These are phyloP conservation scores for Ancistrus triradiatus DNA, from an alignment of 2,113 vertebrate species.

Conservation along the genomic window DNA sequence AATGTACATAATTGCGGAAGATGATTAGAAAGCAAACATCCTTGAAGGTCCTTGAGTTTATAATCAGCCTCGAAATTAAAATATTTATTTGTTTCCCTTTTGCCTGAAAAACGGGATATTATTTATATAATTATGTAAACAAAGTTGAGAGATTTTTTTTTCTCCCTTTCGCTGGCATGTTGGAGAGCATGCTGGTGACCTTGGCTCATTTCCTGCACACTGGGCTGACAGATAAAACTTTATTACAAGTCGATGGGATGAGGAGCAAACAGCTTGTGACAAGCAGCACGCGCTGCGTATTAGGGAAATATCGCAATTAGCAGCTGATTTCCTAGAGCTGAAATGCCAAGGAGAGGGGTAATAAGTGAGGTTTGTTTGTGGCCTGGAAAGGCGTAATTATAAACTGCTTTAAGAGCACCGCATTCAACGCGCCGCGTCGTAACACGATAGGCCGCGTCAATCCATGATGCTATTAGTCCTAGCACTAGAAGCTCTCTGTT, in stretches of 20 bases:
- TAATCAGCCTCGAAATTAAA: constrained; percentile 62
- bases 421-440: constrained; percentile 55
- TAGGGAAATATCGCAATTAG: constrained; percentile 66
- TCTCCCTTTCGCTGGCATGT: constrained; percentile 28
- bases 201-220: constrained; percentile 52
- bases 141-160: constrained; percentile 46
- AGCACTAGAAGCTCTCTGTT: constrained; percentile 56
- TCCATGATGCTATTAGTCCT: constrained; percentile 61
- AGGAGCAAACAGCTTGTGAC: constrained; percentile 55
- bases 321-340: constrained; percentile 44
- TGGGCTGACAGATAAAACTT: constrained; percentile 60
- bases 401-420: constrained; percentile 60
- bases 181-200: constrained; percentile 52
- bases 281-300: constrained; percentile 45
- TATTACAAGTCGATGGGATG: constrained; percentile 58
- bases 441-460: constrained; percentile 65
- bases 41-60: constrained; percentile 66
- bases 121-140: constrained; percentile 66
- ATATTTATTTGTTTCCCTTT: constrained; percentile 56
- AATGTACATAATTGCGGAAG: constrained; percentile 60
- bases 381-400: constrained; percentile 62
- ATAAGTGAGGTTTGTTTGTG: constrained; percentile 64
- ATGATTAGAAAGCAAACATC: constrained; percentile 59
- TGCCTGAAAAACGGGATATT: constrained; percentile 51
- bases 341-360: constrained; percentile 50